phyloP scores from a whole-genome alignment of 2,888 invertebrate species.

The Perizoma affinitatum region DNA sequence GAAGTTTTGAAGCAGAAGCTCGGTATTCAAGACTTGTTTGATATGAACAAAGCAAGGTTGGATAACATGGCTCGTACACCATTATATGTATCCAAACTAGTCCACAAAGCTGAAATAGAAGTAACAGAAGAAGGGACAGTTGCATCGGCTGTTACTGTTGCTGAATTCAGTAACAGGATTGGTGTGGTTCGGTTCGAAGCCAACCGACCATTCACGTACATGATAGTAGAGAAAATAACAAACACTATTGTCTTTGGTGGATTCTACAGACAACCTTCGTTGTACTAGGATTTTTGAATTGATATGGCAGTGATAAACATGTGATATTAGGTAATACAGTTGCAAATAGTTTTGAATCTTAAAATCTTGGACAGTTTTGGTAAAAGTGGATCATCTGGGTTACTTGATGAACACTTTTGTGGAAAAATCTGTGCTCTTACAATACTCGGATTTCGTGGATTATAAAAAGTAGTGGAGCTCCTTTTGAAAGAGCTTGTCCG shows the following conservation, averaged over 20 bases:
- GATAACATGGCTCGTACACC: constrained; percentile 78
- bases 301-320: constrained; percentile 4
- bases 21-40: constrained; percentile 85
- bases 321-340: constrained; percentile 7
- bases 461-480: too few species aligned
- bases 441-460: too few species aligned
- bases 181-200: constrained; percentile 84
- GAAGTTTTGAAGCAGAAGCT: constrained; percentile 56
- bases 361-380: too few species aligned
- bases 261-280: constrained; percentile 62
- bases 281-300: constrained; percentile 50
- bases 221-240: constrained; percentile 86
- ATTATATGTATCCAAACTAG: constrained; percentile 82
- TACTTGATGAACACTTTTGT: too few species aligned
- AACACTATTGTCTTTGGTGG: constrained; percentile 77
- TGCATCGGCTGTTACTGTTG: constrained; percentile 85
- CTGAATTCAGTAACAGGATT: constrained; percentile 78
- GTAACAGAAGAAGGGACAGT: constrained; percentile 90
- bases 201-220: constrained; percentile 87
- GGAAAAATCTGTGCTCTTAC: too few species aligned
- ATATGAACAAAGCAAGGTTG: constrained; percentile 56
- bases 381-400: too few species aligned
- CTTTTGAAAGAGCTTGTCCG: too few species aligned
- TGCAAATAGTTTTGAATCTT: too few species aligned
- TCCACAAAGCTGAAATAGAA: constrained; percentile 89